phyloP scores from a whole-genome alignment of 2,888 invertebrate genomes.

The Atethmia centrago region DNA sequence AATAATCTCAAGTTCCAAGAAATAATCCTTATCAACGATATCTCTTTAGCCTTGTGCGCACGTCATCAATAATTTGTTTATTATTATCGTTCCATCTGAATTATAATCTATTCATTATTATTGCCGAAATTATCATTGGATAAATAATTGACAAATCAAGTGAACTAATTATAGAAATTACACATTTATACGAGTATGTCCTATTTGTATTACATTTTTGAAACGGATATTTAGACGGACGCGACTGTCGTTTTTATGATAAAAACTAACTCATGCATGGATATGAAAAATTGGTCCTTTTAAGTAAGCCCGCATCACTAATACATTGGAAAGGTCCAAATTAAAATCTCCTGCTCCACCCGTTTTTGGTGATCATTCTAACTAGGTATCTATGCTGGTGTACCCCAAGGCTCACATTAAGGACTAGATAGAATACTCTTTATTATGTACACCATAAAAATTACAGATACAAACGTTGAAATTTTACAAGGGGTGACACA shows the following conservation, averaged over 20 bases:
- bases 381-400: background rate
- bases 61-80: conserved; percentile 38
- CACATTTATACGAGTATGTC: background rate
- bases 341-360: background rate
- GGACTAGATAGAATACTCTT: too few relatives aligned
- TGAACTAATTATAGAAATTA: conserved; percentile 35
- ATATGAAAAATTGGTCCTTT: too few relatives aligned
- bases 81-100: conserved; percentile 37
- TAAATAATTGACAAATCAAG: background rate
- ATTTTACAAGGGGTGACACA: too few relatives aligned
- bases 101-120: conserved; percentile 26
- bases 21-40: conserved; percentile 37
- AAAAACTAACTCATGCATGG: background rate
- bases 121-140: conserved; percentile 20
- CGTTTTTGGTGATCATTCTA: background rate
- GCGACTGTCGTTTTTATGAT: background rate
- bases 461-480: too few relatives aligned
- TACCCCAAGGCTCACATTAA: background rate
- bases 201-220: too few relatives aligned
- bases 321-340: background rate
- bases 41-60: conserved; percentile 10
- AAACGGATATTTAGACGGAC: background rate
- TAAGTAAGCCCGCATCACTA: too few relatives aligned
- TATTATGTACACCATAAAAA: too few relatives aligned
- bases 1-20: conserved; percentile 45